A percentile compares a stretch with the other conserved stretches of the same genome.
These are phyloP conservation scores for Asbolus verrucosus DNA, from an alignment of 1,140 invertebrate genomes.

Conservation along the genomic window DNA sequence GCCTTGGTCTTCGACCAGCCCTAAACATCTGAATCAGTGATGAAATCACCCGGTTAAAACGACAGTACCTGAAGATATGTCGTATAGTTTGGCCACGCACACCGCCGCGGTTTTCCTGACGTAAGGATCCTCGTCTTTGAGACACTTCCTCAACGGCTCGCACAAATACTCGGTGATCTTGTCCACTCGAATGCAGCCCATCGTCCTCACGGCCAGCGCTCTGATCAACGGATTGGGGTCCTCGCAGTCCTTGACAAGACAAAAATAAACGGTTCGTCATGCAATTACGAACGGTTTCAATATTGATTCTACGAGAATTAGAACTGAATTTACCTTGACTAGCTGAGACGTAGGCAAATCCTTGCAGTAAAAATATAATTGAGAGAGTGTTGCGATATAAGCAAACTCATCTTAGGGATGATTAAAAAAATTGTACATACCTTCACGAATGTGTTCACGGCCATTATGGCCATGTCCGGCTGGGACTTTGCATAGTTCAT, in stretches of 20 bases:
- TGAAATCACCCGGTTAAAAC: background rate
- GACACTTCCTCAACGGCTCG: conserved; percentile 97
- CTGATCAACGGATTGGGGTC: conserved; percentile 99
- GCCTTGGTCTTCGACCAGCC: conserved; percentile 97
- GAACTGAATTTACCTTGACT: conserved; percentile 67
- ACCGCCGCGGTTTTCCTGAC: conserved; percentile 99
- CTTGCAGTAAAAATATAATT: conserved; percentile 61
- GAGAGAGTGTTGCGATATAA: conserved; percentile 41
- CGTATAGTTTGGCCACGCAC: conserved; percentile 98
- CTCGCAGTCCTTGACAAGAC: conserved; percentile 90
- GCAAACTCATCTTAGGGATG: conserved; percentile 34
- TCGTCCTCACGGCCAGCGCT: conserved; percentile 97
- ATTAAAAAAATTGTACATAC: conserved; percentile 68
- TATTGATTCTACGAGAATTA: conserved; percentile 24
- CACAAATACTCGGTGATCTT: conserved; percentile 99
- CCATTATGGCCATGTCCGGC: conserved; percentile 99
- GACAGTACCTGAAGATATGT: conserved; percentile 86
- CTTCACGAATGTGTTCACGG: conserved; percentile 99
- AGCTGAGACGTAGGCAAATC: conserved; percentile 72
- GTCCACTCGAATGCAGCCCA: conserved; percentile 99
- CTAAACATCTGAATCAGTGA: conserved; percentile 57
- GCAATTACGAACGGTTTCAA: conserved; percentile 1
- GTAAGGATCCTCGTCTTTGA: conserved; percentile 99
- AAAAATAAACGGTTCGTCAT: conserved; percentile 29
- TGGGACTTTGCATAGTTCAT: conserved; percentile 99